Evolutionary conservation across 53 echinoderm and acorn worm species (phyloP).

Genomic region (Echinometra lucunter): DNA sequence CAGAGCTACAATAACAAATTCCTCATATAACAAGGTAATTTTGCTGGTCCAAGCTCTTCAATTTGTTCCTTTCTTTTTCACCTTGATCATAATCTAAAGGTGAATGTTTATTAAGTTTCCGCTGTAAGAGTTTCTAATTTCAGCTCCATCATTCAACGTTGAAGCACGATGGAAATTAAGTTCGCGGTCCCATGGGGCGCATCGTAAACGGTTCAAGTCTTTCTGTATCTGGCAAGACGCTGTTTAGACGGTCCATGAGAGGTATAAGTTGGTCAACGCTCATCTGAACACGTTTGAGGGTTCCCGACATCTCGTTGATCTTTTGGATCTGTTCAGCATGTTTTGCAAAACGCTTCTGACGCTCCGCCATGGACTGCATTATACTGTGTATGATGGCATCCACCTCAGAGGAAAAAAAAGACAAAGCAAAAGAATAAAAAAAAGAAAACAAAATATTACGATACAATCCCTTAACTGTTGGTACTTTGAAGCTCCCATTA

Average conservation of each 20-base stretch:
- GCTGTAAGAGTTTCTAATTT: too few relatives aligned
- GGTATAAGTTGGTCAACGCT: slow-evolving; percentile 90
- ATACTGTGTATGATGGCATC: slow-evolving; percentile 85
- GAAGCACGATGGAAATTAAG: background rate
- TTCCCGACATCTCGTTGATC: slow-evolving; percentile 94
- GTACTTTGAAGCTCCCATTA: too few relatives aligned
- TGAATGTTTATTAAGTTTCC: too few relatives aligned
- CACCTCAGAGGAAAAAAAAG: slow-evolving; percentile 69
- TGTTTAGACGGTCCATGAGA: slow-evolving; percentile 93
- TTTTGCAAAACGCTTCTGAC: slow-evolving; percentile 90
- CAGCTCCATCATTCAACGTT: background rate
- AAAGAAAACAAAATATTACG: too few relatives aligned
- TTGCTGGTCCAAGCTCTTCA: too few relatives aligned
- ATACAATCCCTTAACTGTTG: too few relatives aligned
- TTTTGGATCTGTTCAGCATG: slow-evolving; percentile 92
- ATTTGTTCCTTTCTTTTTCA: too few relatives aligned
- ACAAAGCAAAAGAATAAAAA: background rate
- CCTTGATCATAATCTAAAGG: too few relatives aligned
- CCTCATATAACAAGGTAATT: too few relatives aligned
- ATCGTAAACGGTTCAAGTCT: slow-evolving; percentile 92
- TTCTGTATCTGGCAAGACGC: slow-evolving; percentile 86
- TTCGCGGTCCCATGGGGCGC: slow-evolving; percentile 68
- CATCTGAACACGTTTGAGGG: slow-evolving; percentile 87
- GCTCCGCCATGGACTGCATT: slow-evolving; percentile 82
- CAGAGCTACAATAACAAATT: too few relatives aligned